Evolutionary conservation across 1,140 invertebrate species (phyloP).

Genomic region (Diorhabda carinulata): DNA sequence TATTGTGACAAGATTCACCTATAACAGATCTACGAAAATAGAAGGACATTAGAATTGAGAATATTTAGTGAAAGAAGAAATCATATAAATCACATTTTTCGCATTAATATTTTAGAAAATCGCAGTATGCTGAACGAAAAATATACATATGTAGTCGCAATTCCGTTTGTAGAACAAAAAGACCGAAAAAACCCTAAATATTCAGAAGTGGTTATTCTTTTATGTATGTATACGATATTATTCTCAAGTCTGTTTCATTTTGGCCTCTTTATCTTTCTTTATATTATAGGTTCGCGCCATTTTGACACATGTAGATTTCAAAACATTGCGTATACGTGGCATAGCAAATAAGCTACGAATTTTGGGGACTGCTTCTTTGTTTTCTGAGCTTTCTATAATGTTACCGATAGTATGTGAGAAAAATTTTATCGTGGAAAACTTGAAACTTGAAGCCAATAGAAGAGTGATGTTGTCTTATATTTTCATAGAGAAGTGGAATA

Average conservation of each 20-base stretch:
- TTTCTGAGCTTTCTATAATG: conserved; percentile 5
- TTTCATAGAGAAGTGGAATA: too few species aligned
- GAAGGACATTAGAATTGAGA: too few species aligned
- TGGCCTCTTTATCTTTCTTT: conserved; percentile 35
- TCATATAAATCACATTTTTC: too few species aligned
- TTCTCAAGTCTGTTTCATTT: conserved; percentile 27
- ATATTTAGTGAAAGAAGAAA: too few species aligned
- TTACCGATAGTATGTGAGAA: conserved; percentile 6
- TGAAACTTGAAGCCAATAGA: too few species aligned
- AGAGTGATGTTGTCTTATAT: too few species aligned
- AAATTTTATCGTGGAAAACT: neutral
- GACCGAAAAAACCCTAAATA: conserved; percentile 39
- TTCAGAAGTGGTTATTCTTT: conserved; percentile 33
- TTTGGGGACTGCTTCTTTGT: neutral
- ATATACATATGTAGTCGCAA: too few species aligned
- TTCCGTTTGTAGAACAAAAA: neutral
- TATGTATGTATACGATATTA: conserved; percentile 33
- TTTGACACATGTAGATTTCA: conserved; percentile 36
- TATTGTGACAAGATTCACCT: too few species aligned
- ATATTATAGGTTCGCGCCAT: conserved; percentile 33
- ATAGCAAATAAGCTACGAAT: conserved; percentile 31
- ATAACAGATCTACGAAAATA: too few species aligned
- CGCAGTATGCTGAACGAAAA: too few species aligned
- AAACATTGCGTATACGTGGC: conserved; percentile 38
- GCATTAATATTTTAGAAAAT: too few species aligned